phyloP scores from a whole-genome alignment of 92 coral and sea anemone genomes.

The Paragorgia papillata region DNA sequence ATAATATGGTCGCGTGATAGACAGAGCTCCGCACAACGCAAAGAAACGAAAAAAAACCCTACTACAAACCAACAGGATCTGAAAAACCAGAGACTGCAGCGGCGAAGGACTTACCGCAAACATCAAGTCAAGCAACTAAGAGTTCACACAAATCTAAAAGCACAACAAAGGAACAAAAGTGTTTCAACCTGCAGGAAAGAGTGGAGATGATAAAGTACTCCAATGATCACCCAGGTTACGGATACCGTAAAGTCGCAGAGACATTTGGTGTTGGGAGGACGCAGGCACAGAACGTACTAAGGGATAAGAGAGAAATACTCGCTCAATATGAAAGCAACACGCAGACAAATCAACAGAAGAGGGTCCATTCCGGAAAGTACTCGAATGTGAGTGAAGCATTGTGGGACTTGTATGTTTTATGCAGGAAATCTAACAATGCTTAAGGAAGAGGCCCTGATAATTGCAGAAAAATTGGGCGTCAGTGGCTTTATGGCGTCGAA shows the following conservation, averaged over 20 bases:
- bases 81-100: too few species aligned
- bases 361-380: slow-evolving; percentile 33
- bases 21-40: too few species aligned
- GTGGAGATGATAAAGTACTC: slow-evolving; percentile 54
- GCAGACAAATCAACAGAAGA: slow-evolving; percentile 30
- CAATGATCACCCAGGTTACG: slow-evolving; percentile 52
- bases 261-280: slow-evolving; percentile 52
- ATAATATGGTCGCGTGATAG: too few species aligned
- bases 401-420: slow-evolving; percentile 59
- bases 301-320: slow-evolving; percentile 30
- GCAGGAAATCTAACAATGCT: slow-evolving; percentile 48
- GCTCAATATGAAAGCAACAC: slow-evolving; percentile 21
- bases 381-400: slow-evolving; percentile 48
- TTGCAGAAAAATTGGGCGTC: slow-evolving; percentile 53
- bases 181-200: slow-evolving; percentile 56
- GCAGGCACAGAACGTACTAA: slow-evolving; percentile 28
- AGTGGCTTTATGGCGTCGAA: slow-evolving; percentile 52
- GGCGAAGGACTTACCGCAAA: too few species aligned
- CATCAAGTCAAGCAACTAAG: too few species aligned
- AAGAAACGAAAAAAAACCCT: too few species aligned
- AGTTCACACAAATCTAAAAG: too few species aligned
- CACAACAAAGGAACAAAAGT: slow-evolving; percentile 53
- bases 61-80: too few species aligned
- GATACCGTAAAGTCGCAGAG: slow-evolving; percentile 54
- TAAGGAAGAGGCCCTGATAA: slow-evolving; percentile 53